Evolutionary conservation across 2,113 vertebrate species (phyloP).

Genomic region (Pygoscelis antarcticus): DNA sequence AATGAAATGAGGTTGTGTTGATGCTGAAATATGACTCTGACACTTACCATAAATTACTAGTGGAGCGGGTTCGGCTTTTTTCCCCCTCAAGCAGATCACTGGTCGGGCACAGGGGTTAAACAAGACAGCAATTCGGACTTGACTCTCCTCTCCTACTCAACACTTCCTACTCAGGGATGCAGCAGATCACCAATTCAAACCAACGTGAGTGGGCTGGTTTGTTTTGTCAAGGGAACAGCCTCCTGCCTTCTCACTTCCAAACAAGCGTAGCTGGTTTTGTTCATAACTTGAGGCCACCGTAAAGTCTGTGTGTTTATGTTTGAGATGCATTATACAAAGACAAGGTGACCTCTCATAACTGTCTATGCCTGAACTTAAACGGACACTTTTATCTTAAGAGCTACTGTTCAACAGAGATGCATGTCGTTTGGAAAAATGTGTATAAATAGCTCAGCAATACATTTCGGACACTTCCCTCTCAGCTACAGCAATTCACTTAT

Average conservation of each 20-base stretch:
- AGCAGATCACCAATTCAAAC: background rate
- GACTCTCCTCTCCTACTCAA: background rate
- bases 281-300: background rate
- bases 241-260: background rate
- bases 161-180: accelerated
- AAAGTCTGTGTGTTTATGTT: background rate
- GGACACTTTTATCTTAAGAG: background rate
- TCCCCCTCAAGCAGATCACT: background rate
- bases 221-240: background rate
- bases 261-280: accelerated
- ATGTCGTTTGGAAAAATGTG: accelerated
- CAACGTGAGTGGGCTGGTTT: accelerated
- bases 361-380: background rate
- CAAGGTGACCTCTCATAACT: background rate
- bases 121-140: background rate
- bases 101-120: background rate
- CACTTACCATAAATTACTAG: background rate
- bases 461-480: background rate
- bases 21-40: background rate
- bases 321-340: background rate
- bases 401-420: background rate
- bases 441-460: background rate
- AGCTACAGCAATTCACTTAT: background rate
- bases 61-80: background rate
- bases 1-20: background rate